These are phyloP conservation scores for Amaurobius ferox DNA, from an alignment of 2,888 invertebrate genomes.

Conservation along the genomic window DNA sequence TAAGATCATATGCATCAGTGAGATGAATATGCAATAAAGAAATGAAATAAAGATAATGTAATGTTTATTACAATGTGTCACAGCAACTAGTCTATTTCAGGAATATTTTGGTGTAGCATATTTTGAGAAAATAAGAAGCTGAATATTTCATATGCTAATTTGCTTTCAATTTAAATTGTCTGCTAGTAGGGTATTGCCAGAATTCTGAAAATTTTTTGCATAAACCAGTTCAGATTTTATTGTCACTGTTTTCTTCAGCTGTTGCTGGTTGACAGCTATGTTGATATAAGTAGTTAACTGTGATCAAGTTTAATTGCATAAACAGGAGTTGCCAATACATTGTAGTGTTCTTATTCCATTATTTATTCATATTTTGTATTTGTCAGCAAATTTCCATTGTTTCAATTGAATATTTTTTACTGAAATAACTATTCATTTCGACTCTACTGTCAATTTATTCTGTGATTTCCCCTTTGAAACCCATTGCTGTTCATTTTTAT, in stretches of 20 bases:
- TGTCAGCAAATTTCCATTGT: background rate
- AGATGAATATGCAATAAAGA: background rate
- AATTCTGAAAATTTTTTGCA: background rate
- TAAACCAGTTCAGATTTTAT: background rate
- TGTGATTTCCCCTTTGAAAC: background rate
- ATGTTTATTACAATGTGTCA: background rate
- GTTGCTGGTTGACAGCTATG: conserved; percentile 7
- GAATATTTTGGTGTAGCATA: no score
- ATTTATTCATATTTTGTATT: background rate
- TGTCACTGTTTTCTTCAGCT: background rate
- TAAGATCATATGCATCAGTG: background rate
- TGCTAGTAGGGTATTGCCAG: background rate
- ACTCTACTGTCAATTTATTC: background rate
- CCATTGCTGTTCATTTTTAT: background rate
- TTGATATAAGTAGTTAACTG: background rate
- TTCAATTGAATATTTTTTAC: background rate
- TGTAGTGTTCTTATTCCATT: background rate
- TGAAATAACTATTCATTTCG: background rate
- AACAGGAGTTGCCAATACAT: background rate
- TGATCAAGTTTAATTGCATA: background rate
- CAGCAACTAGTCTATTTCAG: background rate
- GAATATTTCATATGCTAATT: no score
- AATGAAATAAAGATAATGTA: background rate
- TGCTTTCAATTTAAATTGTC: no score
- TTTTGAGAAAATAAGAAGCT: no score